Conservation (phyloP, 2,888 invertebrate genomes). For the Colletes collaris region DNA sequence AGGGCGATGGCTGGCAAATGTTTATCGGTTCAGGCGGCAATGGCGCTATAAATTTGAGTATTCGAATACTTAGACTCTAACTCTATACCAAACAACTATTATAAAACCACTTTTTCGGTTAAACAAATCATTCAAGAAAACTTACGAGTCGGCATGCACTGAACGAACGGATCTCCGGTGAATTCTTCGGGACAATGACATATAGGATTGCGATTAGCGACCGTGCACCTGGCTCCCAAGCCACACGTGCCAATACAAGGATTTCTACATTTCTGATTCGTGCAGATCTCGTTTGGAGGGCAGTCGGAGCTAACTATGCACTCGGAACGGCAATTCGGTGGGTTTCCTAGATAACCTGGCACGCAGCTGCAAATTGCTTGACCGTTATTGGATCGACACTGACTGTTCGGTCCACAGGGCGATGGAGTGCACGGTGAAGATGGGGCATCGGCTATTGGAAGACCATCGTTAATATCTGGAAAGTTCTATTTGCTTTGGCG, state of each 20-base stretch:
- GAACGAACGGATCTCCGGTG: conserved; percentile 90
- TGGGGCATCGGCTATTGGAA: conserved; percentile 38
- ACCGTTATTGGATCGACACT: conserved; percentile 84
- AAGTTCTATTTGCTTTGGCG: no score
- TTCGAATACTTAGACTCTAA: not conserved
- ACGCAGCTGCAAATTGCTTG: conserved; percentile 85
- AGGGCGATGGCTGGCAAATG: conserved; percentile 89
- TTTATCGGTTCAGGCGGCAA: conserved; percentile 85
- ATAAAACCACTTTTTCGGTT: not conserved
- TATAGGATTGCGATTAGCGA: conserved; percentile 92
- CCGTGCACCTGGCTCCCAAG: conserved; percentile 89
- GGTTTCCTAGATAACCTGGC: conserved; percentile 91
- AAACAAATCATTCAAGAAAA: not conserved
- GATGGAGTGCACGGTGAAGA: conserved; percentile 88
- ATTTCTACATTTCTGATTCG: conserved; percentile 91
- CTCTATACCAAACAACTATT: no score
- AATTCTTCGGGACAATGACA: conserved; percentile 88
- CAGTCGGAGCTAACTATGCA: conserved; percentile 91
- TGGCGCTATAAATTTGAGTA: conserved; percentile 76
- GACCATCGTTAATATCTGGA: not conserved
- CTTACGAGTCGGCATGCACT: conserved; percentile 84
- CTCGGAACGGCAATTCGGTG: conserved; percentile 92
- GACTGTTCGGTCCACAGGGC: conserved; percentile 91
- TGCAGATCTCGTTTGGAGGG: conserved; percentile 89
- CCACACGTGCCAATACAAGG: conserved; percentile 93